Conservation (phyloP, 2,113 vertebrate species). For the Balaeniceps rex region DNA sequence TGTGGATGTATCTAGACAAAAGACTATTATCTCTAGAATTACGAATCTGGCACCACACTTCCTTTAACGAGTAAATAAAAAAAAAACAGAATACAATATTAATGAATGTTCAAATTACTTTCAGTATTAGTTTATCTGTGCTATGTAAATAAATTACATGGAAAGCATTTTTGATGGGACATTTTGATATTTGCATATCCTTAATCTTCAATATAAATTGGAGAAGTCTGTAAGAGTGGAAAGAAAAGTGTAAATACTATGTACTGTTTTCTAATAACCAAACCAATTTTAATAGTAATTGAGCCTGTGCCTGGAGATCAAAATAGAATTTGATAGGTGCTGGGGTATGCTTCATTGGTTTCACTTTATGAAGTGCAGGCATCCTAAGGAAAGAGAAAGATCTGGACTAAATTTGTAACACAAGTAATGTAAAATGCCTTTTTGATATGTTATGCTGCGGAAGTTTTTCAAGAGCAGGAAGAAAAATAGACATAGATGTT, state of each 20-base stretch:
- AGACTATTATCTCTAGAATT: neutral
- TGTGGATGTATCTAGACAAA: neutral
- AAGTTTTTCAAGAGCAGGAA: neutral
- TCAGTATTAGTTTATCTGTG: neutral
- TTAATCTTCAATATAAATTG: neutral
- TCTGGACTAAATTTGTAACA: neutral
- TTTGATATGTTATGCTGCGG: neutral
- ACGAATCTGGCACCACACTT: neutral
- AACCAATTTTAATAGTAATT: neutral
- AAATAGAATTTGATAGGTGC: neutral
- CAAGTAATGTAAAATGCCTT: neutral
- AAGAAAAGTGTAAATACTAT: neutral
- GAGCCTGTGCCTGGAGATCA: neutral
- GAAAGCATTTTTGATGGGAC: neutral
- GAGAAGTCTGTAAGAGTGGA: neutral
- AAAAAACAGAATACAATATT: neutral
- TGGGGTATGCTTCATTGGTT: neutral
- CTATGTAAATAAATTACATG: neutral
- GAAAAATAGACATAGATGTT: neutral
- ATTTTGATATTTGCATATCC: neutral
- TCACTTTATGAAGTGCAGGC: neutral
- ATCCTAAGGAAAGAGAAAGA: neutral
- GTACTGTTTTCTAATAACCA: neutral
- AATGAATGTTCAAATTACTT: neutral
- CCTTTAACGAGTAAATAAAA: neutral